phyloP scores from a whole-genome alignment of 2,113 vertebrate genomes.

The Pseudopipra pipra region DNA sequence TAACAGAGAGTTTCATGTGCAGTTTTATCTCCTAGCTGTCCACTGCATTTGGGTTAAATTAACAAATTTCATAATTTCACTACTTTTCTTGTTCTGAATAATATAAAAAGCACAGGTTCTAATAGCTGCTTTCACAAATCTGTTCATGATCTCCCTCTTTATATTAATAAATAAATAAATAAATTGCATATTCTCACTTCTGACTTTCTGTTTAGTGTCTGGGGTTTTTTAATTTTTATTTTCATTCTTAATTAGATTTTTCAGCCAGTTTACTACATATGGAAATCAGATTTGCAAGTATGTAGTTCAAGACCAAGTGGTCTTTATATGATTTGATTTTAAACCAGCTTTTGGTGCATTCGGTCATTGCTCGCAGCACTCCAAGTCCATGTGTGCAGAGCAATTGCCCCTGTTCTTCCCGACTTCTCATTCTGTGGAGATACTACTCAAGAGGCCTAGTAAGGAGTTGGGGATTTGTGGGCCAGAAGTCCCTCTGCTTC shows the following conservation, averaged over 20 bases:
- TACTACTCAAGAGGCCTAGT: background rate
- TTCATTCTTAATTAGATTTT: background rate
- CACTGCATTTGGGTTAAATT: background rate
- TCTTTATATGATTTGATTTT: background rate
- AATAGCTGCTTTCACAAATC: background rate
- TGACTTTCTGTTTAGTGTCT: background rate
- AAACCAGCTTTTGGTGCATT: background rate
- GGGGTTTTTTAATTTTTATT: fast-evolving
- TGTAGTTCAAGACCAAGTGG: background rate
- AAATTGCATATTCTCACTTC: background rate
- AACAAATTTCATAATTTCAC: background rate
- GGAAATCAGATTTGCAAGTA: background rate
- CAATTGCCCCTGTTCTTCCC: background rate
- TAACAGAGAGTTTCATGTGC: background rate
- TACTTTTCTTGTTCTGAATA: background rate
- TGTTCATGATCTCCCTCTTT: background rate
- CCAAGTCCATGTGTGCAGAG: background rate
- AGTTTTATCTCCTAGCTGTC: background rate
- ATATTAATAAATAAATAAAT: background rate
- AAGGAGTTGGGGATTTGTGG: background rate
- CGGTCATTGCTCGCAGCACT: background rate
- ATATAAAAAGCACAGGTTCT: background rate
- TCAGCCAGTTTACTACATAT: background rate
- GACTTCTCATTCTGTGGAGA: background rate
- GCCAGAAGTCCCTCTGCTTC: background rate